Evolutionary conservation across 1,140 invertebrate species (phyloP).

Genomic region (Dendroctonus ponderosae): DNA sequence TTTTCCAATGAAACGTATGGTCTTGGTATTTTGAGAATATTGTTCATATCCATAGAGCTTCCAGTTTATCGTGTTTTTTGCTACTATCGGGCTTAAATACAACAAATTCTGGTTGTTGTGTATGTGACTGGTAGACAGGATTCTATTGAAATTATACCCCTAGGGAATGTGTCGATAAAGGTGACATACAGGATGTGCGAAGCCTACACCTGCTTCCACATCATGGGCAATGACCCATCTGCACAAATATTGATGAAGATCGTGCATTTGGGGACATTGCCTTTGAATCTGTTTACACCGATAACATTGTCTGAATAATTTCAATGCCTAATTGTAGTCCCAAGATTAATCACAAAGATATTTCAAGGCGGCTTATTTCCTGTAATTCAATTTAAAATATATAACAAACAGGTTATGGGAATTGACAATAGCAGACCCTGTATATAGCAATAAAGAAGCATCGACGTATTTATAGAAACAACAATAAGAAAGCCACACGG

Average conservation of each 20-base stretch:
- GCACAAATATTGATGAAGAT: conserved; percentile 19
- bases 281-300: too few relatives aligned
- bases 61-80: too few relatives aligned
- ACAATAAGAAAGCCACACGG: conserved; percentile 26
- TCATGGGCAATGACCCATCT: conserved; percentile 19
- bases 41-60: too few relatives aligned
- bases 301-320: too few relatives aligned
- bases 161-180: conserved; percentile 20
- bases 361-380: background rate
- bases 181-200: conserved; percentile 22
- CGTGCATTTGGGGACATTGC: too few relatives aligned
- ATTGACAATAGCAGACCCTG: conserved; percentile 4
- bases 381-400: background rate
- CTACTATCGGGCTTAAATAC: too few relatives aligned
- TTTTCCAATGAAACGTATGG: too few relatives aligned
- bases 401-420: background rate
- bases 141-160: background rate
- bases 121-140: too few relatives aligned
- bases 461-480: conserved; percentile 10
- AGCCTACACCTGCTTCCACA: conserved; percentile 23
- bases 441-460: conserved; percentile 14
- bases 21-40: too few relatives aligned
- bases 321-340: too few relatives aligned
- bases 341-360: background rate
- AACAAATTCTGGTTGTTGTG: too few relatives aligned